Conservation (phyloP, 2,797 vertebrate species). For the Xerus rutilus region DNA sequence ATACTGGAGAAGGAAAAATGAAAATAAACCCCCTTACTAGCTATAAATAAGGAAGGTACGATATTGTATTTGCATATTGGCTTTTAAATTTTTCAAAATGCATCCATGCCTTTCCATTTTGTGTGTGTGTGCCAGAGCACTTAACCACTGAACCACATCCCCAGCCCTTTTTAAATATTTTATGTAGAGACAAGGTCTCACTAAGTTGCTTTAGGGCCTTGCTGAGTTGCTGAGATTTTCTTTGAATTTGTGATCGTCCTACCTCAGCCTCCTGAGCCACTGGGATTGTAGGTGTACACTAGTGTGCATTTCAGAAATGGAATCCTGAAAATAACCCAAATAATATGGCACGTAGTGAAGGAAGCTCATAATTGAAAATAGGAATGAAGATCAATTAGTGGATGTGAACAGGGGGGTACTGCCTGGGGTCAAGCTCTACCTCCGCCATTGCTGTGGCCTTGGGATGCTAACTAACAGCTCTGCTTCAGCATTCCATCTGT, state of each 20-base stretch:
- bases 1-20: background rate
- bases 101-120: background rate
- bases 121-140: too few relatives aligned
- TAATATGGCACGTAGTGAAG: background rate
- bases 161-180: too few relatives aligned
- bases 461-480: background rate
- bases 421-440: background rate
- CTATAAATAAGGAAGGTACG: background rate
- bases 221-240: too few relatives aligned
- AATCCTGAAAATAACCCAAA: background rate
- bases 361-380: rapidly evolving
- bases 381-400: background rate
- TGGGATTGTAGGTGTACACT: too few relatives aligned
- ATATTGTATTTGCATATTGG: background rate
- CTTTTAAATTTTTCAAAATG: background rate
- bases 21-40: background rate
- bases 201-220: too few relatives aligned
- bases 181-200: too few relatives aligned
- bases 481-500: background rate
- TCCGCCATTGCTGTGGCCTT: background rate
- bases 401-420: rapidly evolving
- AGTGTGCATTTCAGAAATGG: background rate
- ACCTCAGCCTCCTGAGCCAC: too few relatives aligned
- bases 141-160: too few relatives aligned
- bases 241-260: too few relatives aligned